Evolutionary conservation across 2,113 vertebrate genomes (phyloP).

Genomic region (Stegostoma tigrinum): DNA sequence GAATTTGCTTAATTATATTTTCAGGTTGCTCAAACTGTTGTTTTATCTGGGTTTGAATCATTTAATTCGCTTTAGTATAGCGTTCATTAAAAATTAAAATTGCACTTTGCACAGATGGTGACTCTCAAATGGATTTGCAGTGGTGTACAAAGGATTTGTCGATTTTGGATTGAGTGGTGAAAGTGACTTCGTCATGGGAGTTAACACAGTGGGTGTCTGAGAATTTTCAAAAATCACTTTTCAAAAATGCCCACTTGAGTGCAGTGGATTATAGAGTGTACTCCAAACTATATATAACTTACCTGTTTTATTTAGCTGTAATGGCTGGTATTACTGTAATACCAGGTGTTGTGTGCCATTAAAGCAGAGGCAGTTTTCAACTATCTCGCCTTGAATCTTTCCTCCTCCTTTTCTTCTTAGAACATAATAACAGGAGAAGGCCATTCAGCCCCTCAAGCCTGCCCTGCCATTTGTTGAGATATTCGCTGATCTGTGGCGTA

Average conservation of each 20-base stretch:
- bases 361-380: background rate
- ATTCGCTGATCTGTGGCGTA: no score
- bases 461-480: no score
- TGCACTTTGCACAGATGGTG: background rate
- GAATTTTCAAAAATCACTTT: constrained; percentile 21
- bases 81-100: constrained; percentile 22
- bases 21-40: background rate
- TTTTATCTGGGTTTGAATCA: background rate
- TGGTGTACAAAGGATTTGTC: constrained; percentile 2
- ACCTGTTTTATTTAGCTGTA: constrained; percentile 11
- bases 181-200: background rate
- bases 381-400: background rate
- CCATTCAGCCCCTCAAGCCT: no score
- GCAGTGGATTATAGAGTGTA: constrained; percentile 10
- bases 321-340: constrained; percentile 31
- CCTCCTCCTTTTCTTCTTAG: no score
- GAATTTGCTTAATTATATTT: background rate
- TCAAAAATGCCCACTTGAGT: background rate
- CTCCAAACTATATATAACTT: constrained; percentile 21
- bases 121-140: background rate
- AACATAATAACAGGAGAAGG: no score
- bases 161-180: background rate
- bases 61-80: background rate
- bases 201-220: constrained; percentile 12
- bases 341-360: background rate